Base-by-base conservation (phyloP, 2,888 invertebrate species). In the Xanthorhoe designata region DNA sequence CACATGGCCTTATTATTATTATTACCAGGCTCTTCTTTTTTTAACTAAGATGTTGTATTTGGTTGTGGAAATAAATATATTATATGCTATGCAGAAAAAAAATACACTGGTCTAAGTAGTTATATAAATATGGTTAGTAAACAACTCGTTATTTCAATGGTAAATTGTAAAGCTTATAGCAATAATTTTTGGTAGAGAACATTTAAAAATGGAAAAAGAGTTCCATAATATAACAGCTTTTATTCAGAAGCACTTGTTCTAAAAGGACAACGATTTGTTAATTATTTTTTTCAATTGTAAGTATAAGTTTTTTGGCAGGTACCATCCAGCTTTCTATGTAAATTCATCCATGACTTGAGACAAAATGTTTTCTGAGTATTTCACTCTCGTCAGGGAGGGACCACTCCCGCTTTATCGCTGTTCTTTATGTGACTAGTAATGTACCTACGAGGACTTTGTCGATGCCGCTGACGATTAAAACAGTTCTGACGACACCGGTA, bases 381-480 rank as follows among this genome's bases (percentile, higher is more conserved):
- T 66, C 73, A 71, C 70, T 70, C 66, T 66, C 57, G 62, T 61
- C 65, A 67, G 54, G 61, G 62, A 67, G 54, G 61, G 62, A 72
- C 77, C 78, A 75, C 79, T 77, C 74, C 76, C 66, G 71, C 56
- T 61, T 72, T 75, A 72, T 77, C 75, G 69, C 63, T 56, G 50
- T 63, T 66, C 72, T 70, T 77, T 74, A 70, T 72, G 65, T 73
- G 73, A 71, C 74, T 64, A 66, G 72, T 66, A 71, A 76, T 68
- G 66, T 38, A 38, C 18, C 13, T 61, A 38, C 35, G 6, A 19
- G 58, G 35, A 59, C 58, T 57, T 78, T 78, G 65, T 65, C 64
- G 65, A 72, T 52, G 62, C 69, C 70, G 64, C 65, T 53, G 18
- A 32, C 58, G 56, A 64, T 70, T 70, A 58, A 54, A 63, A 64